Evolutionary conservation across 1,140 invertebrate genomes (phyloP).

Genomic region (Polypedilum pembai): DNA sequence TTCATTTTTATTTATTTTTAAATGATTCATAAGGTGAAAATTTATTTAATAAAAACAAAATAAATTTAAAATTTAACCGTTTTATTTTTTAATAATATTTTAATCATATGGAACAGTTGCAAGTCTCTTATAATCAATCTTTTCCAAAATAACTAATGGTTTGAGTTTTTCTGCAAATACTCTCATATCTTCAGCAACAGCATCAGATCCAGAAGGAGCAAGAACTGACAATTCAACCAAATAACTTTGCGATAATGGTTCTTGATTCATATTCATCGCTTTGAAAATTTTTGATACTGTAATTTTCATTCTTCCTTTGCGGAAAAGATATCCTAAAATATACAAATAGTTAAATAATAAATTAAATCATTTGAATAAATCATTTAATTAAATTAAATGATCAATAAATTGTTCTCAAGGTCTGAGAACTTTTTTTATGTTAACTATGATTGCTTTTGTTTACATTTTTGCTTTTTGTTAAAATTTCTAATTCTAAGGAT

Average conservation of each 20-base stretch:
- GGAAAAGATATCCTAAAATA: slow-evolving; percentile 75
- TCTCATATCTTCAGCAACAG: slow-evolving; percentile 92
- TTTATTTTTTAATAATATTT: too few relatives aligned
- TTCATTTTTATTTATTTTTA: too few relatives aligned
- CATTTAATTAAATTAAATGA: too few relatives aligned
- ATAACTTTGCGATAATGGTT: slow-evolving; percentile 86
- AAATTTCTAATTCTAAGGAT: too few relatives aligned
- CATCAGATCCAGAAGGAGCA: slow-evolving; percentile 85
- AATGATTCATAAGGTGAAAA: too few relatives aligned
- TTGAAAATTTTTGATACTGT: slow-evolving; percentile 93
- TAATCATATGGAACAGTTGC: slow-evolving; percentile 39
- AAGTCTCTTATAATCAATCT: slow-evolving; percentile 79
- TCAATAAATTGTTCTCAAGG: too few relatives aligned
- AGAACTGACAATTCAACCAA: slow-evolving; percentile 89
- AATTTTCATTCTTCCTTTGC: slow-evolving; percentile 94
- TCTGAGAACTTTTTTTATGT: too few relatives aligned
- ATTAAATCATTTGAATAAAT: slow-evolving; percentile 7
- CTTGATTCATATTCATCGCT: slow-evolving; percentile 59
- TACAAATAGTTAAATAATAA: slow-evolving; percentile 29
- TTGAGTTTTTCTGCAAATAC: slow-evolving; percentile 90
- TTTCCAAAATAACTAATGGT: slow-evolving; percentile 82
- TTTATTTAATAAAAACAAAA: too few relatives aligned
- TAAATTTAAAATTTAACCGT: too few relatives aligned
- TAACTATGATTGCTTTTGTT: too few relatives aligned
- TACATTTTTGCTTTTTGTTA: too few relatives aligned